Conservation (phyloP, 2,888 invertebrate species). For the Helleia helle region DNA sequence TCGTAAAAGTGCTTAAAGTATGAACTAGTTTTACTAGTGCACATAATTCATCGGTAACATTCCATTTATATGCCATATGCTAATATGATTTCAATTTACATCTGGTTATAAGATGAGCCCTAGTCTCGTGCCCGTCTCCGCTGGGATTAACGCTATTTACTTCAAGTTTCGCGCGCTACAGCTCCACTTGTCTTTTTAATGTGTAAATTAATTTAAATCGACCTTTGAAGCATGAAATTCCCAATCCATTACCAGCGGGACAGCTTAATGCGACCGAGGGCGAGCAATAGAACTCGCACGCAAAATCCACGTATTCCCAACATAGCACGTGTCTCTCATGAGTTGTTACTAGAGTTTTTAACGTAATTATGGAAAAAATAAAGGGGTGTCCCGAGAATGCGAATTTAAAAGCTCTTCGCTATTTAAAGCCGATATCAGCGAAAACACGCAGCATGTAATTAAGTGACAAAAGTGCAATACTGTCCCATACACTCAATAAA, state of each 20-base stretch:
- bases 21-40: no score
- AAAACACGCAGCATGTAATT: not conserved
- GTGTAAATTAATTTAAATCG: conserved; percentile 66
- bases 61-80: conserved; percentile 3
- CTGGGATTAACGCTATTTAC: conserved; percentile 58
- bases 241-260: conserved; percentile 54
- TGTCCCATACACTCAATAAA: no score
- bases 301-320: conserved; percentile 37
- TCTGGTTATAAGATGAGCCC: conserved; percentile 14
- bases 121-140: conserved; percentile 29
- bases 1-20: no score
- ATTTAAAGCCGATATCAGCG: not conserved
- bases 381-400: conserved; percentile 13
- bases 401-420: not conserved
- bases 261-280: conserved; percentile 49
- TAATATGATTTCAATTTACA: conserved; percentile 14
- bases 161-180: conserved; percentile 35
- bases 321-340: conserved; percentile 17
- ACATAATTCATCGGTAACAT: conserved; percentile 6
- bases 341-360: conserved; percentile 17
- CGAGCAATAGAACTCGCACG: conserved; percentile 34
- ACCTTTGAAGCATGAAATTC: conserved; percentile 60
- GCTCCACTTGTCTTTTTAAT: conserved; percentile 51
- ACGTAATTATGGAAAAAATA: conserved; percentile 23
- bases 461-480: not conserved